Evolutionary conservation across 1,140 invertebrate genomes (phyloP).

Genomic region (Hycleus cichorii): DNA sequence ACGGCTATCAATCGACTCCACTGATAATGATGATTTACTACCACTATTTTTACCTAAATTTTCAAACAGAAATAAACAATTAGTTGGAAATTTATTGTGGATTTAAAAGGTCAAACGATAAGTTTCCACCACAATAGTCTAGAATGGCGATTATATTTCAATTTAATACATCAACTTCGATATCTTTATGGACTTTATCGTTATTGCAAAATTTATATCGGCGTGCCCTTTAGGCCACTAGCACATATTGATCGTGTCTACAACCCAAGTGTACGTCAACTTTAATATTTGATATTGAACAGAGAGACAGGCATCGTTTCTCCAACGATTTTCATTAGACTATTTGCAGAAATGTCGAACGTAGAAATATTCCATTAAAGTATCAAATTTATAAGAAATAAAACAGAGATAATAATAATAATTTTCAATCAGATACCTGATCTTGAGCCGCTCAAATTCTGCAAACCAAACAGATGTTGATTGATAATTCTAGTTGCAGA

Average conservation of each 20-base stretch:
- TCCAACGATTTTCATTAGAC: not conserved
- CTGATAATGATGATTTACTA: constrained; percentile 63
- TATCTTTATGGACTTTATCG: too few species aligned
- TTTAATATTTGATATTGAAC: not conserved
- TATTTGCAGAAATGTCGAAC: not conserved
- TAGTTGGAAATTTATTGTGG: too few species aligned
- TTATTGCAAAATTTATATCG: too few species aligned
- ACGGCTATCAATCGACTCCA: constrained; percentile 60
- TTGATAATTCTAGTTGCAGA: constrained; percentile 66
- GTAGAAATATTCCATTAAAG: not conserved
- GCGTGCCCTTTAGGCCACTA: too few species aligned
- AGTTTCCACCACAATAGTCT: too few species aligned
- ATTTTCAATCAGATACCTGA: constrained; percentile 37
- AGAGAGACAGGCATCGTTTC: not conserved
- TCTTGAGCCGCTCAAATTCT: constrained; percentile 47
- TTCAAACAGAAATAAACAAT: not conserved
- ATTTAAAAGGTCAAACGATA: too few species aligned
- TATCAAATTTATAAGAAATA: not conserved
- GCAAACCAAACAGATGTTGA: constrained; percentile 63
- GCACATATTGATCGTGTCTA: too few species aligned
- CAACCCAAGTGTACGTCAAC: not conserved
- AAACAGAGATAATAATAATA: not conserved
- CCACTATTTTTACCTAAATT: constrained; percentile 51
- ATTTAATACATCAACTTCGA: not conserved
- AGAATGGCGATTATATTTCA: not conserved